Evolutionary conservation across 2,797 vertebrate species (phyloP).

Genomic region (Danio aesculapii): DNA sequence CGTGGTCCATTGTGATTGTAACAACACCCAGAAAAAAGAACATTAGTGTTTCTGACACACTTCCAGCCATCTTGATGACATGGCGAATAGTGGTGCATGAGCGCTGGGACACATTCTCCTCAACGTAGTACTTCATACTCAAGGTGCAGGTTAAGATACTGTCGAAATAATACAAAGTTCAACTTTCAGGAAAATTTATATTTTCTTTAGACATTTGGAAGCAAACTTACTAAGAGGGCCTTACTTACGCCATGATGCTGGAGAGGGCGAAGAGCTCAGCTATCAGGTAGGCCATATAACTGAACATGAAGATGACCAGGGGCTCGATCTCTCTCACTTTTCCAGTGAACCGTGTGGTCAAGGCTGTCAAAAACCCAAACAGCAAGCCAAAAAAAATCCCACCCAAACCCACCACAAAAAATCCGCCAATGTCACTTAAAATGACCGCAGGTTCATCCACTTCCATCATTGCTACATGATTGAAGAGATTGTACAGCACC

Average conservation of each 20-base stretch:
- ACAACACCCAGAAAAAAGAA: conserved; percentile 98
- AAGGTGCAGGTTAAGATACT: conserved; percentile 96
- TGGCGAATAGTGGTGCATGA: conserved; percentile 96
- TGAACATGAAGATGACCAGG: conserved; percentile 97
- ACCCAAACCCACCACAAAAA: conserved; percentile 92
- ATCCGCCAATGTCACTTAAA: conserved; percentile 89
- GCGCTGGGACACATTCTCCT: conserved; percentile 96
- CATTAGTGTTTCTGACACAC: conserved; percentile 95
- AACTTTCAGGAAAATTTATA: background rate
- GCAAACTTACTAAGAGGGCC: background rate
- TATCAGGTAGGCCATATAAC: conserved; percentile 94
- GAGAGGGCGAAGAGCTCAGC: conserved; percentile 95
- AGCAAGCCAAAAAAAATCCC: conserved; percentile 90
- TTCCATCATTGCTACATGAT: conserved; percentile 89
- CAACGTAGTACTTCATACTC: conserved; percentile 98
- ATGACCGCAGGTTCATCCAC: conserved; percentile 89
- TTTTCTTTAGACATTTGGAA: background rate
- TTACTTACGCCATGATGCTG: conserved; percentile 98
- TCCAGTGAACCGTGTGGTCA: conserved; percentile 95
- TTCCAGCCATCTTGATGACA: conserved; percentile 95
- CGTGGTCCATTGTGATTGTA: conserved; percentile 92
- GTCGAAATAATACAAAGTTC: conserved; percentile 56
- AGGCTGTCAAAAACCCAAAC: conserved; percentile 93
- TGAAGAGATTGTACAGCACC: conserved; percentile 98
- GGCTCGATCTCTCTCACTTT: conserved; percentile 95